Conservation (phyloP, 1,140 invertebrate species). For the Macrosteles quadrilineatus region DNA sequence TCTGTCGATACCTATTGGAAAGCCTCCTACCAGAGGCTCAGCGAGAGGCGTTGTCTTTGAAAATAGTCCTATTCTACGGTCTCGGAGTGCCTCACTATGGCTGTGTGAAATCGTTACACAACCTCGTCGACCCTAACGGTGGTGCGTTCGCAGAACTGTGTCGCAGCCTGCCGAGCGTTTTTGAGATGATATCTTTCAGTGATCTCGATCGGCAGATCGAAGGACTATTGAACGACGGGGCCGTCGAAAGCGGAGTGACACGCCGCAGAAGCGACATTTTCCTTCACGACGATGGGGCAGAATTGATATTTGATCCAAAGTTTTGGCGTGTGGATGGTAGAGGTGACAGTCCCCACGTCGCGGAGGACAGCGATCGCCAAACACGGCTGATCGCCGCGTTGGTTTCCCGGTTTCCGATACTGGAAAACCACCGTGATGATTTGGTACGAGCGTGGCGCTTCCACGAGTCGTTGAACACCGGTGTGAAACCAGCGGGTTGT, state of each 20-base stretch:
- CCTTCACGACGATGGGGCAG: neutral
- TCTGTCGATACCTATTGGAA: slow-evolving; percentile 10
- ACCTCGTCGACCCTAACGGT: neutral
- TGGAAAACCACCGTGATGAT: neutral
- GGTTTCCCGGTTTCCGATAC: neutral
- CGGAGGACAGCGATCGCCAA: neutral
- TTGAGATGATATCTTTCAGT: neutral
- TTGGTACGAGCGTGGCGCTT: neutral
- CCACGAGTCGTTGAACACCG: neutral
- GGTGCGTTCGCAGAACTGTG: neutral
- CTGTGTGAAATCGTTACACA: neutral
- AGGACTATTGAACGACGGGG: neutral
- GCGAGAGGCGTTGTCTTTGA: neutral
- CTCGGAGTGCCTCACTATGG: neutral
- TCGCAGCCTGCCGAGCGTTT: neutral
- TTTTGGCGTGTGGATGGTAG: neutral
- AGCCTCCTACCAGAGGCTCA: neutral
- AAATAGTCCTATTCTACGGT: neutral
- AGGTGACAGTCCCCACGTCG: neutral
- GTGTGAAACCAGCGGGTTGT: neutral
- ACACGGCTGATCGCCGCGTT: neutral
- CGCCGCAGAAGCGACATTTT: neutral
- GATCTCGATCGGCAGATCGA: no score
- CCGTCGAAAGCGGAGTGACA: neutral
- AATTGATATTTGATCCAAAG: neutral